phyloP scores from a whole-genome alignment of 2,888 invertebrate species.

The Ochlodes sylvanus region DNA sequence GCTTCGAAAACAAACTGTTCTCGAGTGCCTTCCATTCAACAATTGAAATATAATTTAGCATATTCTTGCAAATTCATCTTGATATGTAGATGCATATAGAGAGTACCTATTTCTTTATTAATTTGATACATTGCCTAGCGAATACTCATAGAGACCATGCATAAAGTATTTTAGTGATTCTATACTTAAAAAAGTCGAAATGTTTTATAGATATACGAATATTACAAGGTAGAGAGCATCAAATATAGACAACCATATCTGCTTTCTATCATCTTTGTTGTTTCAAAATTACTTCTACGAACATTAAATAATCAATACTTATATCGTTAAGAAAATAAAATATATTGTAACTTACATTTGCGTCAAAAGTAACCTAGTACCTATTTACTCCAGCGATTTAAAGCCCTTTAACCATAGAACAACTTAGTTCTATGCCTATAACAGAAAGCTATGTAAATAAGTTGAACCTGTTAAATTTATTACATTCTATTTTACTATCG shows the following conservation, averaged over 20 bases:
- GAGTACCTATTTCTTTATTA: constrained; percentile 1
- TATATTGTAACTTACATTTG: background rate
- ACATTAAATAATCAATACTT: constrained; percentile 12
- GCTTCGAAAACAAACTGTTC: background rate
- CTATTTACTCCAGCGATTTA: constrained; percentile 13
- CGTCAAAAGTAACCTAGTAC: background rate
- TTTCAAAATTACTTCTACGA: constrained; percentile 1
- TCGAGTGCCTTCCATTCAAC: background rate
- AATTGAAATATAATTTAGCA: background rate
- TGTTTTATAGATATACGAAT: constrained; percentile 22
- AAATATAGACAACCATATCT: constrained; percentile 9
- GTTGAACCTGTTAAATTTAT: constrained; percentile 83
- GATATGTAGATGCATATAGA: background rate
- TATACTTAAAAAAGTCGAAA: constrained; percentile 12
- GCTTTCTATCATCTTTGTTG: constrained; percentile 6
- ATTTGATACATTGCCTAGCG: constrained; percentile 17
- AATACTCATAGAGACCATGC: constrained; percentile 33
- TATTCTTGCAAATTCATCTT: background rate
- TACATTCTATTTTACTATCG: constrained; percentile 83
- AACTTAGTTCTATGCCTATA: constrained; percentile 7
- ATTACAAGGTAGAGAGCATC: constrained; percentile 6
- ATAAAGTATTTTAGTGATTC: constrained; percentile 11
- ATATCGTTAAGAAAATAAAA: constrained; percentile 6
- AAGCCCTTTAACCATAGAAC: constrained; percentile 9
- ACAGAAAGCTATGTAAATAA: constrained; percentile 74